Evolutionary conservation across 2,113 vertebrate species (phyloP), one percentile per base, ranked within the genome.

Genomic region (Bubo scandiacus): DNA sequence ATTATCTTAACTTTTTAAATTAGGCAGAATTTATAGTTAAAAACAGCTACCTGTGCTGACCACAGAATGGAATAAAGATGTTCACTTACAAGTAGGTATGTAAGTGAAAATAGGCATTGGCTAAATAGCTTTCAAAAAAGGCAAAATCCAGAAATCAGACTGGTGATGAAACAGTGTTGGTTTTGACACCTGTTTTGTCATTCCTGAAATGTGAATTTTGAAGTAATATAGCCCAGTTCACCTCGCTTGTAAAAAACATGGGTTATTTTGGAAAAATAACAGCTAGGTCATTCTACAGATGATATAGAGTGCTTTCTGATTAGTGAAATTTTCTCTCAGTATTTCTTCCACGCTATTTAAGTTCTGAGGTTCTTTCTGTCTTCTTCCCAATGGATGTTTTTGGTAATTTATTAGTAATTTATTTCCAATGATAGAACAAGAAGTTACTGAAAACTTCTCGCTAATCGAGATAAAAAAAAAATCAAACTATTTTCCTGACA

Each of bases 81-180:
- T 84, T 96, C 70, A 80, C 81, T 95, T 92, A 85, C n/a, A 97
- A 96, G 12, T 90, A 94, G 75, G 61, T 75, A 93, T 94, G 93
- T 87, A 96, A 43, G 86, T 97, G 84, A 71, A 95, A 43, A 65
- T 23, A 68, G 43, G 10, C 25, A n/a, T 57, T 61, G 52, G 18
- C 30, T 70, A 70, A 87, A 70, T 49, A 26, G 19, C 15, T 58
- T 63, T 45, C 15, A 45, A 29, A 72, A 82, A 70, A 29, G 40
- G 14, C 15, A 58, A 58, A 84, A 85, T 45, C 12, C 0, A 40
- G 51, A 87, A 82, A 52, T 92, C 22, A 38, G 17, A 71, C 22
- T 59, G 40, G 3, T 34, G 0, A 8, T 75, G 16, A 67, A 94
- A 58, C 14, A 40, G 6, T 43, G 16, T 55, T 51, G 19, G n/a